Conservation (phyloP, 53 echinoderm and acorn worm genomes). For the Mesocentrotus franciscanus region DNA sequence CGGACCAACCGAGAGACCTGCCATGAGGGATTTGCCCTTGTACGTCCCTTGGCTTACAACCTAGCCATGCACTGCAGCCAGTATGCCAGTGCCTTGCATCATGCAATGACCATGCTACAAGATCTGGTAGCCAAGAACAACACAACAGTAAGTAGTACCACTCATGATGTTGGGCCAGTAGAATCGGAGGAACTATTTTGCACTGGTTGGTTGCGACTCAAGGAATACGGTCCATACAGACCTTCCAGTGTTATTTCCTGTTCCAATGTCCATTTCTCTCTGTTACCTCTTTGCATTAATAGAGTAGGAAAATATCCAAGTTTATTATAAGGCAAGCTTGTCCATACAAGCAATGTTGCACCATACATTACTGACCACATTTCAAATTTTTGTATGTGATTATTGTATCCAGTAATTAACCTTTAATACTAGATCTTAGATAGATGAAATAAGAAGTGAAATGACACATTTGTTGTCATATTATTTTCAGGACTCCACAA, state of each 20-base stretch:
- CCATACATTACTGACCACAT: too few species aligned
- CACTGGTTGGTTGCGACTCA: not conserved
- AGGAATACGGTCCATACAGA: not conserved
- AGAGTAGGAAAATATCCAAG: too few species aligned
- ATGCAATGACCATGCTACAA: constrained; percentile 81
- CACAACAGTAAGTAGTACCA: constrained; percentile 76
- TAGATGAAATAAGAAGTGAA: too few species aligned
- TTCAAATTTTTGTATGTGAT: too few species aligned
- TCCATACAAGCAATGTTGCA: too few species aligned
- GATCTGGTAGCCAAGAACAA: constrained; percentile 79
- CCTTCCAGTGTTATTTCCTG: not conserved
- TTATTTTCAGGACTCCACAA: too few species aligned
- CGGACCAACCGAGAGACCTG: constrained; percentile 89
- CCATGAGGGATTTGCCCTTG: constrained; percentile 87
- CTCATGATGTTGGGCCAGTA: not conserved
- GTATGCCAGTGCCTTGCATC: constrained; percentile 87
- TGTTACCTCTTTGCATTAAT: too few species aligned
- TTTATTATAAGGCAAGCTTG: too few species aligned
- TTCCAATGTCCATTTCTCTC: too few species aligned
- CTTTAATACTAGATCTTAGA: too few species aligned
- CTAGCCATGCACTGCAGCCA: constrained; percentile 90
- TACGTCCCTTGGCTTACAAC: constrained; percentile 79
- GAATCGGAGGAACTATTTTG: not conserved
- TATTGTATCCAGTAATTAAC: too few species aligned
- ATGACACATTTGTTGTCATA: too few species aligned